These are phyloP conservation scores for Euphydryas editha DNA, from an alignment of 2,888 invertebrate genomes.

Conservation along the genomic window DNA sequence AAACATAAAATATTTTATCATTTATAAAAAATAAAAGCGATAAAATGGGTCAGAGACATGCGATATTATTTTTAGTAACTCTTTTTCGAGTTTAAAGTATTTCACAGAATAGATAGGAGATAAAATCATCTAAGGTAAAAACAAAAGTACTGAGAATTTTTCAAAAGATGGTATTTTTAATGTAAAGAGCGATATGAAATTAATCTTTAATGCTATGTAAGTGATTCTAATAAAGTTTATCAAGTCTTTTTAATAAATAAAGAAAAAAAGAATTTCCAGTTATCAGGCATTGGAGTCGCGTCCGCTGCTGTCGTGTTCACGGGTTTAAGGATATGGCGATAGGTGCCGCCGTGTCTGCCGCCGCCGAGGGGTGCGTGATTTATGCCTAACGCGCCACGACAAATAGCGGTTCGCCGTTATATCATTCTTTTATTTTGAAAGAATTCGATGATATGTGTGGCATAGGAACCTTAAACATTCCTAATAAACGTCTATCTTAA, in stretches of 20 bases:
- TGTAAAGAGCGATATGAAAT: too few species aligned
- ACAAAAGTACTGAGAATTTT: too few species aligned
- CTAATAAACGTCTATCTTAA: background rate
- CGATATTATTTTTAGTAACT: too few species aligned
- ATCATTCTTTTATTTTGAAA: constrained; percentile 73
- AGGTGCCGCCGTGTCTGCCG: constrained; percentile 50
- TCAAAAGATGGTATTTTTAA: too few species aligned
- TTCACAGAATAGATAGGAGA: too few species aligned
- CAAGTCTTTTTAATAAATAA: background rate
- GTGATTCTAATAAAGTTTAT: background rate
- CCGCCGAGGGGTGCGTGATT: constrained; percentile 69
- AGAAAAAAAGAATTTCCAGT: background rate
- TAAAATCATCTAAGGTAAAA: too few species aligned
- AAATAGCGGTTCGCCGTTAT: constrained; percentile 79
- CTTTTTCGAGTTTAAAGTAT: too few species aligned
- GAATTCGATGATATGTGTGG: constrained; percentile 58
- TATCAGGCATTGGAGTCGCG: constrained; percentile 30
- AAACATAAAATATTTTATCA: too few species aligned
- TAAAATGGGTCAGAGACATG: too few species aligned
- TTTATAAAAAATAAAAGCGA: too few species aligned
- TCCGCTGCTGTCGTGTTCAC: constrained; percentile 44
- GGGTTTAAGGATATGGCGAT: constrained; percentile 52
- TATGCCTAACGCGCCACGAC: constrained; percentile 73
- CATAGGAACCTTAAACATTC: background rate
- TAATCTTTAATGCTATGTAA: too few species aligned